Base-by-base conservation (phyloP, 1,140 invertebrate genomes). In the Sweltsa coloradensis region DNA sequence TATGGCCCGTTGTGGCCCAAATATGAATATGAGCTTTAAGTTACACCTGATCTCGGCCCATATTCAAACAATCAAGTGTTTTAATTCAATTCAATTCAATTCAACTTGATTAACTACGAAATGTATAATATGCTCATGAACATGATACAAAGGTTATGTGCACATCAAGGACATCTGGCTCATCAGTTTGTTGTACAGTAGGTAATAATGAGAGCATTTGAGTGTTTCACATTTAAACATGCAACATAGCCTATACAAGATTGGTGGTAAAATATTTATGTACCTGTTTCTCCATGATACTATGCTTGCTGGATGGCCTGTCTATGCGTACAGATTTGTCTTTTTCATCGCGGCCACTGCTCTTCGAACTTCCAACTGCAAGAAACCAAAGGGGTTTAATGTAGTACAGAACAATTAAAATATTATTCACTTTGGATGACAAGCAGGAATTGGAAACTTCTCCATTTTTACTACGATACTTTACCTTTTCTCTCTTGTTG, bases 281-380 rank as follows among this genome's bases (percentile, higher is more conserved):
- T 67, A 84, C 80, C 73, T 83, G 80, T 66, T 84, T 84, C 58
- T 84, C 81, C 62, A 84, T 79, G 34, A 78, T 76, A 13, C 74
- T 78, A 49, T 80, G 79, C 43, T 82, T 79, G 68, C 64, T 61
- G 4, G 58, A 1, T 6, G 63, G 47, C 5, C 63, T 62, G 47
- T 63, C 62, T 56, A 63, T 61, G 1, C 62, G 61, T 11, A 50
- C 39, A 7, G 55, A 53, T 45, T 67, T 69, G n/a, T 69, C 66
- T 50, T 68, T 68, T 36, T 69, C 66, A 7, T 57, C 50, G 6
- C 58, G 61, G 4, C 46, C 45, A 11, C 62, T 51, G 16, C 60
- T 57, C 51, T 64, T 59, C 3, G 56, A 47, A 1, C 51, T 47
- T 39, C 41, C 24, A 23, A 5, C 11, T 41, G 18, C 9, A 19